phyloP scores from a whole-genome alignment of 2,888 invertebrate genomes.

The Leptopilina drosophilae region DNA sequence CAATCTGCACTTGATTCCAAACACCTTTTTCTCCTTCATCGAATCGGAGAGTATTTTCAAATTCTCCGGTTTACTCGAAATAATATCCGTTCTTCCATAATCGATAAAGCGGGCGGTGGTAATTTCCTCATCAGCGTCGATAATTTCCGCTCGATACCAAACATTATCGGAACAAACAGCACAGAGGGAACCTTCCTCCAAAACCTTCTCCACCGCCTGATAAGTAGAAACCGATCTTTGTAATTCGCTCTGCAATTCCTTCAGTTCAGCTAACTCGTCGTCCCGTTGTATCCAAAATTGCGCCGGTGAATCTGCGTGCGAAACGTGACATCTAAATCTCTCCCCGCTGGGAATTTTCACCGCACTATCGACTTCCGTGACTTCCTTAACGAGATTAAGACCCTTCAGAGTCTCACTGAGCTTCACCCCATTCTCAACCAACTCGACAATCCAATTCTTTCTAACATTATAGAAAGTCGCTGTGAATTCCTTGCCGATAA shows the following conservation, averaged over 20 bases:
- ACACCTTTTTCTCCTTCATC: slow-evolving; percentile 79
- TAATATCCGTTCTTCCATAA: slow-evolving; percentile 87
- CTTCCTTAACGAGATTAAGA: slow-evolving; percentile 51
- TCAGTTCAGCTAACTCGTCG: slow-evolving; percentile 80
- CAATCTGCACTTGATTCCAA: slow-evolving; percentile 83
- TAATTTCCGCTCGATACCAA: slow-evolving; percentile 95
- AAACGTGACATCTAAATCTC: slow-evolving; percentile 79
- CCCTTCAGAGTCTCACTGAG: slow-evolving; percentile 78
- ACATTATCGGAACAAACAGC: slow-evolving; percentile 90
- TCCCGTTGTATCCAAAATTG: slow-evolving; percentile 86
- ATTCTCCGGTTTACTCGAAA: slow-evolving; percentile 81
- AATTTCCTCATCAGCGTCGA: slow-evolving; percentile 87
- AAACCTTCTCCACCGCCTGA: slow-evolving; percentile 78
- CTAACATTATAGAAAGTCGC: slow-evolving; percentile 79
- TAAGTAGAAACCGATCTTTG: slow-evolving; percentile 79
- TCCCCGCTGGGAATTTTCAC: slow-evolving; percentile 67
- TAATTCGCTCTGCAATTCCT: slow-evolving; percentile 82
- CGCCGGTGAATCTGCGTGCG: slow-evolving; percentile 86
- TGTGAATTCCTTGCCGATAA: slow-evolving; percentile 78
- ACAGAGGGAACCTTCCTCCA: slow-evolving; percentile 82
- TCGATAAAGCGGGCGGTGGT: slow-evolving; percentile 88
- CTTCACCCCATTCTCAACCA: slow-evolving; percentile 79
- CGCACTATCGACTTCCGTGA: slow-evolving; percentile 64
- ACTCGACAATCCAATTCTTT: slow-evolving; percentile 80
- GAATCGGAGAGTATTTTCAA: slow-evolving; percentile 82